Conservation (phyloP, 2,888 invertebrate species). For the Heterodera filipjevi region DNA sequence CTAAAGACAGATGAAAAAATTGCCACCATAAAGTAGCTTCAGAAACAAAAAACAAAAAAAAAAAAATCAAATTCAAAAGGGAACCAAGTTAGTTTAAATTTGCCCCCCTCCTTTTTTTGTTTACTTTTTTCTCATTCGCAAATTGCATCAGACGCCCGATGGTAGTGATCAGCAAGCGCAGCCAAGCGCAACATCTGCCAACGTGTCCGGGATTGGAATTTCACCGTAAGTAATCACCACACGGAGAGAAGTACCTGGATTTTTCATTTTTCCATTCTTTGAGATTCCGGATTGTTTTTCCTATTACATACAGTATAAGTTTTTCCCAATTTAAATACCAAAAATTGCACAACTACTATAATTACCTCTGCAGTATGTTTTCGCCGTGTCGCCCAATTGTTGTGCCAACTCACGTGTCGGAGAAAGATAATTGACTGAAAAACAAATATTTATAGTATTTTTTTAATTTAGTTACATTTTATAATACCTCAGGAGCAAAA, state of each 20-base stretch:
- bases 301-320: too few species aligned
- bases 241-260: conserved; percentile 23
- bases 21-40: too few species aligned
- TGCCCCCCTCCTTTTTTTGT: too few species aligned
- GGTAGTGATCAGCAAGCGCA: conserved; percentile 31
- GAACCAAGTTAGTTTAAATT: too few species aligned
- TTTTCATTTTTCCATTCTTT: background rate
- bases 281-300: too few species aligned
- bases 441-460: too few species aligned
- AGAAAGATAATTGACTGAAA: background rate
- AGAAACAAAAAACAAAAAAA: conserved; percentile 11
- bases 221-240: conserved; percentile 36
- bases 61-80: too few species aligned
- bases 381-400: conserved; percentile 29
- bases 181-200: conserved; percentile 20
- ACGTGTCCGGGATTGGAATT: conserved; percentile 27
- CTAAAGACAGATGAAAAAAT: too few species aligned
- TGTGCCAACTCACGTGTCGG: conserved; percentile 28
- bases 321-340: too few species aligned
- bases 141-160: conserved; percentile 35
- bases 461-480: too few species aligned
- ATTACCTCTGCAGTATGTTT: conserved; percentile 21
- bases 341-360: too few species aligned
- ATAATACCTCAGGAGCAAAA: conserved; percentile 8
- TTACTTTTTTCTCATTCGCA: conserved; percentile 27